Percentiles rank a stretch among this genome's conserved stretches.
Conservation (phyloP, 2,888 invertebrate genomes). For the Chydorus sphaericus region DNA sequence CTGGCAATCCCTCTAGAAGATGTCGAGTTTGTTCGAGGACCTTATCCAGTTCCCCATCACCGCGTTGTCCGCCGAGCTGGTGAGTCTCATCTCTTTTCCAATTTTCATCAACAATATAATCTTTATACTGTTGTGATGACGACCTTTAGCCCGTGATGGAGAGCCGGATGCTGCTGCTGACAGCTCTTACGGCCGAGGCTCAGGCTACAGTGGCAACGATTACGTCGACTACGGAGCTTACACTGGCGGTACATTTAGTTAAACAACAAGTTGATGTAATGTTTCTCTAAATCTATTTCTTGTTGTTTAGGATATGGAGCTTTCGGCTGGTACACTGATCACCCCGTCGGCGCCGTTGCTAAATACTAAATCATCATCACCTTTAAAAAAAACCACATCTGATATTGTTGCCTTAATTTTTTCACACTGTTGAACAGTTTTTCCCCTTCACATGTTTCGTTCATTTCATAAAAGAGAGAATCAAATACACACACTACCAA, state of each 20-base stretch:
- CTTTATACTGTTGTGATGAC: background rate
- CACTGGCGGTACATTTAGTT: too few relatives aligned
- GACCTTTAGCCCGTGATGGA: conserved; percentile 13
- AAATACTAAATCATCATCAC: background rate
- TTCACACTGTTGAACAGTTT: too few relatives aligned
- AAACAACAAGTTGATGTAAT: too few relatives aligned
- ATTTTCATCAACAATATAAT: background rate
- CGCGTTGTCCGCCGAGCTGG: conserved; percentile 12
- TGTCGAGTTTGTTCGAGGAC: conserved; percentile 5
- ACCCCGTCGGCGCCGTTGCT: conserved; percentile 19
- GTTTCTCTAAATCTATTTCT: conserved; percentile 25
- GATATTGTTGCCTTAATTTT: background rate
- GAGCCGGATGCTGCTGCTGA: conserved; percentile 19
- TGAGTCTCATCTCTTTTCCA: background rate
- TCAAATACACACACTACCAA: background rate
- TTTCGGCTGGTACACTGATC: conserved; percentile 25
- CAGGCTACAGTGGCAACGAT: conserved; percentile 18
- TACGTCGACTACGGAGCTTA: conserved; percentile 24
- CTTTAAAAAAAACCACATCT: background rate
- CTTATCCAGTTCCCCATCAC: background rate
- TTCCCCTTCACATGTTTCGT: too few relatives aligned
- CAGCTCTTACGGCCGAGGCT: conserved; percentile 17
- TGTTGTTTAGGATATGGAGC: conserved; percentile 24
- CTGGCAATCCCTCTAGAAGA: conserved; percentile 15
- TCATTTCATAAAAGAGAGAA: background rate